Evolutionary conservation across 2,113 vertebrate species (phyloP).

Genomic region (Micronycteris hirsuta): DNA sequence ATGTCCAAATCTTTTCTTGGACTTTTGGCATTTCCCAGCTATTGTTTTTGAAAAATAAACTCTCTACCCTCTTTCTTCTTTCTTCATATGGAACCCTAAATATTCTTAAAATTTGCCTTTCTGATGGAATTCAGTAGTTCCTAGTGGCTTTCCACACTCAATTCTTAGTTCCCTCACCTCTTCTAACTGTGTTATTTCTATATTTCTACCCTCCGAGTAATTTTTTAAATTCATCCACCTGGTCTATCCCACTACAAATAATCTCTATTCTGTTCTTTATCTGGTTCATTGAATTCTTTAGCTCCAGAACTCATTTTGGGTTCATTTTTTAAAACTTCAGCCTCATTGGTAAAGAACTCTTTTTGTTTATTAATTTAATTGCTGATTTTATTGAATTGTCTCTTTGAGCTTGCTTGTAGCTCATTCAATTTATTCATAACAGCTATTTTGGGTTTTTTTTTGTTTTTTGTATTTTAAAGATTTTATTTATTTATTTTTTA

Average conservation of each 20-base stretch:
- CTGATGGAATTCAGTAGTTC: not conserved
- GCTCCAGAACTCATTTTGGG: not conserved
- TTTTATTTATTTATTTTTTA: too few relatives aligned
- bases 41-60: not conserved
- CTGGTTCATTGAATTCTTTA: not conserved
- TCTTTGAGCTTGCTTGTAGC: not conserved
- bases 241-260: not conserved
- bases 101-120: not conserved
- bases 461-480: too few relatives aligned
- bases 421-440: not conserved
- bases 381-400: not conserved
- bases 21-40: not conserved
- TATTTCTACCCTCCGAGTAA: not conserved
- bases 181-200: not conserved
- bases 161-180: not conserved
- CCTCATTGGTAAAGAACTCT: not conserved
- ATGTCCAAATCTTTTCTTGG: not conserved
- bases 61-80: not conserved
- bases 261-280: not conserved
- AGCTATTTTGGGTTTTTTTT: too few relatives aligned
- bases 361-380: not conserved
- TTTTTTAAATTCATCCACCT: not conserved
- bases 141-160: not conserved
- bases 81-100: not conserved
- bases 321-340: not conserved